Conservation (phyloP, 1,140 invertebrate genomes). For the Laupala kohalensis region DNA sequence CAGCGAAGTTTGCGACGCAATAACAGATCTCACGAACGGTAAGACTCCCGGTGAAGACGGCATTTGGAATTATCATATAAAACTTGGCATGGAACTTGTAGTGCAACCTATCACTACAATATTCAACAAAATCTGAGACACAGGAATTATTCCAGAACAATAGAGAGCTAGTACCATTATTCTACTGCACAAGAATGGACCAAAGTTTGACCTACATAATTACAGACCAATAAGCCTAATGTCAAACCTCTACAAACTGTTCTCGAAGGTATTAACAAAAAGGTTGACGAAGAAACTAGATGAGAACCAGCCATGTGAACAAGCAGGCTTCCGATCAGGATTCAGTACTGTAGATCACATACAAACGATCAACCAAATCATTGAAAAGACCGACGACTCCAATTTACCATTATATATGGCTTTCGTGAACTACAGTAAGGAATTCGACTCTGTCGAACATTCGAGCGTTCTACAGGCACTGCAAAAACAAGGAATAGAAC, state of each 20-base stretch:
- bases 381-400: background rate
- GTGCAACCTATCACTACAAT: background rate
- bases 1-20: background rate
- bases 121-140: background rate
- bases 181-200: slow-evolving; percentile 1
- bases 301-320: too few species aligned
- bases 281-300: too few species aligned
- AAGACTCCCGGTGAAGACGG: background rate
- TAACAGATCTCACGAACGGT: background rate
- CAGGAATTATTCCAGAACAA: background rate
- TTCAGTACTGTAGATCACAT: background rate
- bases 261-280: too few species aligned
- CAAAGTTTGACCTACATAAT: background rate
- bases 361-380: slow-evolving; percentile 5
- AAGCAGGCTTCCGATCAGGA: background rate
- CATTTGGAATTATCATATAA: background rate
- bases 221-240: slow-evolving; percentile 4
- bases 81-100: background rate
- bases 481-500: background rate
- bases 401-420: background rate
- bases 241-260: background rate
- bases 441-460: too few species aligned
- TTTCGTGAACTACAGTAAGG: background rate
- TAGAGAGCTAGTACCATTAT: slow-evolving; percentile 1
- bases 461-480: background rate